phyloP scores from a whole-genome alignment of 2,888 invertebrate genomes.

The Chymomyza procnemis region DNA sequence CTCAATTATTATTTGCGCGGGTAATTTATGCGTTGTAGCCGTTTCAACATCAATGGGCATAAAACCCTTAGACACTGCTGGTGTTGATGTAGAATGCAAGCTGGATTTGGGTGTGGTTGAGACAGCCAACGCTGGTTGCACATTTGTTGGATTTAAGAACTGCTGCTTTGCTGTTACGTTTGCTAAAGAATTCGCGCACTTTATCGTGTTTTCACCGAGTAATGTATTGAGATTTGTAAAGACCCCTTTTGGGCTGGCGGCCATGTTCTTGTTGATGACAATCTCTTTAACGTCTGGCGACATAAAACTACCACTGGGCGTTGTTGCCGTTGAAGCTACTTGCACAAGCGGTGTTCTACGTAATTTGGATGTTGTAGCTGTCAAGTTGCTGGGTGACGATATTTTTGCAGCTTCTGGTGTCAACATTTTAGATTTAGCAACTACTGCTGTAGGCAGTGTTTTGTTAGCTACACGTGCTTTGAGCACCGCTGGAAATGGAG shows the following conservation, averaged over 20 bases:
- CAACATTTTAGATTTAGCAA: background rate
- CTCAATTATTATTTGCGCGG: constrained; percentile 78
- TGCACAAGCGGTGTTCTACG: constrained; percentile 60
- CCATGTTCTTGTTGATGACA: constrained; percentile 70
- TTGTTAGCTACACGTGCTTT: constrained; percentile 45
- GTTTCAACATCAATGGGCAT: constrained; percentile 76
- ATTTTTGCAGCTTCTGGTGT: constrained; percentile 34
- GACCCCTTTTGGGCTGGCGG: constrained; percentile 58
- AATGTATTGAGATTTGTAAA: constrained; percentile 60
- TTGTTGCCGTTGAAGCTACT: constrained; percentile 24
- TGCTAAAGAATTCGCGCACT: constrained; percentile 8
- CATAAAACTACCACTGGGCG: constrained; percentile 18
- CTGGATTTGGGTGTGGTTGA: constrained; percentile 38
- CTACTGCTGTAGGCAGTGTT: constrained; percentile 19
- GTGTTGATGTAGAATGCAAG: constrained; percentile 27
- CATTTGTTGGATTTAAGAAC: background rate
- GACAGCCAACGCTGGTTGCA: background rate
- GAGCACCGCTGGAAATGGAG: constrained; percentile 44
- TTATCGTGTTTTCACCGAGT: constrained; percentile 45
- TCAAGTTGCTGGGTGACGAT: constrained; percentile 30
- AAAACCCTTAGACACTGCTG: constrained; percentile 65
- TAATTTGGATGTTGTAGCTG: constrained; percentile 21
- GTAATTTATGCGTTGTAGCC: constrained; percentile 74
- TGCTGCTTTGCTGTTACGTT: background rate
- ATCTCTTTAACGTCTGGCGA: constrained; percentile 69